phyloP scores from a whole-genome alignment of 2,888 invertebrate genomes.

The Caradrina kadenii region DNA sequence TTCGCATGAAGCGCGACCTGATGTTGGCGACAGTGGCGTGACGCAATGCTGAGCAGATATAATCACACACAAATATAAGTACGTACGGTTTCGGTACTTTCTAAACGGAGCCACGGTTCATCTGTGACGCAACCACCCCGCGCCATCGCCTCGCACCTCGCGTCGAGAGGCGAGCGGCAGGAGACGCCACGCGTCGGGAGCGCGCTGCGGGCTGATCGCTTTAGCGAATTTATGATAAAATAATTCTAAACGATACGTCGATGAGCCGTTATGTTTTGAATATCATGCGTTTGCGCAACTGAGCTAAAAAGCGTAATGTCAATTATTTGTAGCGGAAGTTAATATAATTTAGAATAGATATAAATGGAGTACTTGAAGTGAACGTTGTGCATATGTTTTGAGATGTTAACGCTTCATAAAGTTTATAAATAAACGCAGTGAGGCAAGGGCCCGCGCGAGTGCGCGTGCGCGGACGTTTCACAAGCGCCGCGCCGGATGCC shows the following conservation, averaged over 20 bases:
- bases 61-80: slow-evolving; percentile 55
- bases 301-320: background rate
- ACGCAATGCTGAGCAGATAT: slow-evolving; percentile 48
- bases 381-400: slow-evolving; percentile 5
- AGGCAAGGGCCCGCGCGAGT: slow-evolving; percentile 8
- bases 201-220: background rate
- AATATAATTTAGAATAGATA: background rate
- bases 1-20: too few species aligned
- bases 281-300: background rate
- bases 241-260: background rate
- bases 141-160: background rate
- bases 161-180: too few species aligned
- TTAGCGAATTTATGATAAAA: background rate
- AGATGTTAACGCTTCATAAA: slow-evolving; percentile 28
- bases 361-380: background rate
- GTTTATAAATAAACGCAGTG: slow-evolving; percentile 26
- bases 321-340: background rate
- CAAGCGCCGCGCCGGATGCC: slow-evolving; percentile 35
- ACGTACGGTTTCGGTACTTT: slow-evolving; percentile 56
- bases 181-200: too few species aligned
- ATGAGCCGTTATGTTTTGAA: background rate
- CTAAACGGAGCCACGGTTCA: slow-evolving; percentile 56
- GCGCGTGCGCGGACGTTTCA: slow-evolving; percentile 21
- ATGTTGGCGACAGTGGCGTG: slow-evolving; percentile 4
- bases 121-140: slow-evolving; percentile 35